phyloP scores from a whole-genome alignment of 1,140 invertebrate genomes.

The Ceratoteleas bidentatus region DNA sequence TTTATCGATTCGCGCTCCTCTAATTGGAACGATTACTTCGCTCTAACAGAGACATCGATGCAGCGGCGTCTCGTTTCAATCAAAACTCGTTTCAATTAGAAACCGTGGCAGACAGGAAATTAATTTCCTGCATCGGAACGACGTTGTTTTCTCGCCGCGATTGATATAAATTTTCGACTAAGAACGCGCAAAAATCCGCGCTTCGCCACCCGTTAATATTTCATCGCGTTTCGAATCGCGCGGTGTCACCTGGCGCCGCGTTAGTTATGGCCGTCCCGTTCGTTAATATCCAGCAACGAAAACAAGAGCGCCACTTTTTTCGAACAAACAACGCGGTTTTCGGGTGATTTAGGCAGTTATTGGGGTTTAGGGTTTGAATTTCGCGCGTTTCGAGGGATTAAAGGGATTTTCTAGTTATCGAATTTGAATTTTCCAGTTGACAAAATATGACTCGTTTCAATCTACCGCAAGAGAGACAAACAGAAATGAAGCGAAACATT shows the following conservation, averaged over 20 bases:
- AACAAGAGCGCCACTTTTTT: not conserved
- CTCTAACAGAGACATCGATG: slow-evolving; percentile 24
- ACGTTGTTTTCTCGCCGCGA: slow-evolving; percentile 36
- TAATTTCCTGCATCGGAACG: slow-evolving; percentile 44
- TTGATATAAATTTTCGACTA: slow-evolving; percentile 40
- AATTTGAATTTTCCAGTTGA: no score
- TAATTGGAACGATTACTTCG: slow-evolving; percentile 43
- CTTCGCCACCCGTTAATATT: slow-evolving; percentile 10
- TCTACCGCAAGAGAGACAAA: no score
- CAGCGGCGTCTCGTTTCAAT: slow-evolving; percentile 15
- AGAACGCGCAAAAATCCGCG: slow-evolving; percentile 16
- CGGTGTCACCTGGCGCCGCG: slow-evolving; percentile 6
- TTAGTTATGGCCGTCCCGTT: slow-evolving; percentile 10
- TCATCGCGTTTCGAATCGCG: slow-evolving; percentile 18
- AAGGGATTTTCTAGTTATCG: no score
- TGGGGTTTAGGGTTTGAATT: no score
- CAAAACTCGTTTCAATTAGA: slow-evolving; percentile 50
- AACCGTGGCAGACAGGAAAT: slow-evolving; percentile 48
- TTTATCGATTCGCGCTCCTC: slow-evolving; percentile 28
- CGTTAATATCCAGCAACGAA: slow-evolving; percentile 6
- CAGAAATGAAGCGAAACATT: no score
- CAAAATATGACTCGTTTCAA: no score
- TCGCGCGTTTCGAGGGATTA: no score
- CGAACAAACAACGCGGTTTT: no score
- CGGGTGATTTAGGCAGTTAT: no score